Percentiles rank a stretch among this genome's conserved stretches.
These are phyloP conservation scores for Dryococelus australis DNA, from an alignment of 2,888 invertebrate species.

Conservation along the genomic window DNA sequence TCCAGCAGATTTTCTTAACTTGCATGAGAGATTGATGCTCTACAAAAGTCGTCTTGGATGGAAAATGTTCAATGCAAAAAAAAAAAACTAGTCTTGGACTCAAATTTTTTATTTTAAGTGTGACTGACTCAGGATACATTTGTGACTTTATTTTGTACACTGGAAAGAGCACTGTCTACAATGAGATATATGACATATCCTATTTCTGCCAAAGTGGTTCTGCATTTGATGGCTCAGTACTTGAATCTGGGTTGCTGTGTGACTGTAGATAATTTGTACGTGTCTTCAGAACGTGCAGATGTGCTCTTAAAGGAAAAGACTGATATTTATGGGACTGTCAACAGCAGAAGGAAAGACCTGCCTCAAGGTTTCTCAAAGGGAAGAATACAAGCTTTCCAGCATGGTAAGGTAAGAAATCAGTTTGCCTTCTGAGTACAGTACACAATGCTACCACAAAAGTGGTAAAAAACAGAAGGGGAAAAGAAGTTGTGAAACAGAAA, in stretches of 20 bases:
- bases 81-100: conserved; percentile 8
- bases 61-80: conserved; percentile 28
- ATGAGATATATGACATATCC: neutral
- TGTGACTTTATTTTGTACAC: conserved; percentile 18
- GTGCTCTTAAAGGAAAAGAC: neutral
- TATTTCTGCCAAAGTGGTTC: neutral
- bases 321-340: too few relatives aligned
- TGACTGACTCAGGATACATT: conserved; percentile 17
- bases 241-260: conserved; percentile 23
- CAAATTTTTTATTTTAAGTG: neutral
- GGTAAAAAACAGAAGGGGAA: too few relatives aligned
- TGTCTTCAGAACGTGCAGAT: conserved; percentile 18
- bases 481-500: too few relatives aligned
- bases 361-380: too few relatives aligned
- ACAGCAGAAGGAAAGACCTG: too few relatives aligned
- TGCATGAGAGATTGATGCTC: neutral
- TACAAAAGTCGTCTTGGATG: conserved; percentile 22
- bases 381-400: too few relatives aligned
- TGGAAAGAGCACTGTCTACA: too few relatives aligned
- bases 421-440: too few relatives aligned
- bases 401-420: too few relatives aligned
- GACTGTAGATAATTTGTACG: conserved; percentile 17
- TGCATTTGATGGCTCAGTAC: conserved; percentile 21
- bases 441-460: too few relatives aligned
- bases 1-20: neutral